Base-by-base conservation (phyloP, 2,888 invertebrate species). In the Achlya flavicornis region DNA sequence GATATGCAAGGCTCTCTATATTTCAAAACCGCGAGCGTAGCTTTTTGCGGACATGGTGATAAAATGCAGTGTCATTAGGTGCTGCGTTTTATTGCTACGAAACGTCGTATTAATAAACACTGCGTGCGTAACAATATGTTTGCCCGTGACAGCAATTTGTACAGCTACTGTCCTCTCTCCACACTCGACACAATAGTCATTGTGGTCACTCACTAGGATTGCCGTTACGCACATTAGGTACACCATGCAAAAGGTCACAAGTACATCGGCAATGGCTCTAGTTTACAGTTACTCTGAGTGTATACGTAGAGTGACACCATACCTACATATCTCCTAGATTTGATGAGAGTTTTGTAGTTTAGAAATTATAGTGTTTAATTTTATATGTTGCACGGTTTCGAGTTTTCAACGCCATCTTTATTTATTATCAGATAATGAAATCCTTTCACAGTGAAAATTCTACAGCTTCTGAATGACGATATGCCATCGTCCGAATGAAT, bases 91-190 rank as follows among this genome's bases (percentile, higher is more conserved):
- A 59, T 43, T 32, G 57, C n/a, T 43, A 60, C 53, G 43, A 60
- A 60, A 63, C 70, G 69, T 63, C 66, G 75, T 76, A 80, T 82
- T 76, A 80, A 84, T 83, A 81, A 84, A 76, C 76, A 78, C 75
- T 71, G 73, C 75, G 69, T 74, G 70, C 73, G 74, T 74, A 75
- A 77, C 75, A 76, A 82, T 79, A 79, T 76, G 76, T 80, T 73
- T 75, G 73, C 65, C 72, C 65, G 69, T 76, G 78, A 76, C 77
- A 79, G 72, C 65, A 63, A 73, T 79, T 77, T 74, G 71, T 70
- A 73, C 74, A 63, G 67, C 71, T 72, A 75, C 68, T 74, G 71
- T 72, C 66, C 41, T 12, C 41, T 12, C 11, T 67, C 63, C 62
- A 71, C 66, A 73, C 66, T 67, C 63, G 61, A 72, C 67, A 73